These are phyloP conservation scores for Polydrusus tereticollis DNA, from an alignment of 2,888 invertebrate species.

Conservation along the genomic window DNA sequence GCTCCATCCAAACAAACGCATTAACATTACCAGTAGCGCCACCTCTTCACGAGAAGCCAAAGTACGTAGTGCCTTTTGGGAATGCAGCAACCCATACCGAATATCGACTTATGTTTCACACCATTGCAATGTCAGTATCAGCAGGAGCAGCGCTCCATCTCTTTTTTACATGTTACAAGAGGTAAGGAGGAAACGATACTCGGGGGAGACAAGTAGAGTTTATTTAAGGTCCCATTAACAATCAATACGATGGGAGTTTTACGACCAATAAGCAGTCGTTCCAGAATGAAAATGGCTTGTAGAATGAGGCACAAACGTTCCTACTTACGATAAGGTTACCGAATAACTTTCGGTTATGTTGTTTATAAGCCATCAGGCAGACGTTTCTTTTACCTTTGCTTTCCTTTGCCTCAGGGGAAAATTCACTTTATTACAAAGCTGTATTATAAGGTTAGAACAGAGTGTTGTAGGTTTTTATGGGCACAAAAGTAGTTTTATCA, in stretches of 20 bases:
- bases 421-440: slow-evolving; percentile 42
- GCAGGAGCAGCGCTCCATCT: slow-evolving; percentile 18
- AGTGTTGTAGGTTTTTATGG: slow-evolving; percentile 15
- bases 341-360: slow-evolving; percentile 60
- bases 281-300: slow-evolving; percentile 63
- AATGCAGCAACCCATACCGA: background rate
- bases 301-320: slow-evolving; percentile 65
- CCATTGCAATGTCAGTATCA: background rate
- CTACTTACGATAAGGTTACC: slow-evolving; percentile 62
- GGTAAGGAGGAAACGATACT: slow-evolving; percentile 37
- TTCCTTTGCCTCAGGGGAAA: slow-evolving; percentile 43
- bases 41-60: slow-evolving; percentile 58
- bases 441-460: slow-evolving; percentile 31
- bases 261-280: slow-evolving; percentile 67
- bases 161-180: slow-evolving; percentile 47
- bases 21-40: slow-evolving; percentile 47
- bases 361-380: slow-evolving; percentile 58
- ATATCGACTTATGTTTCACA: background rate
- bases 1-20: background rate
- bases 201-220: slow-evolving; percentile 28
- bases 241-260: slow-evolving; percentile 69
- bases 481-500: background rate
- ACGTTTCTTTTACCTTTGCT: slow-evolving; percentile 54
- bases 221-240: slow-evolving; percentile 60
- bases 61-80: slow-evolving; percentile 45